A percentile compares a stretch with the other conserved stretches of the same genome.
phyloP scores from a whole-genome alignment of 2,113 vertebrate genomes.

The Phylloscopus trochilus region DNA sequence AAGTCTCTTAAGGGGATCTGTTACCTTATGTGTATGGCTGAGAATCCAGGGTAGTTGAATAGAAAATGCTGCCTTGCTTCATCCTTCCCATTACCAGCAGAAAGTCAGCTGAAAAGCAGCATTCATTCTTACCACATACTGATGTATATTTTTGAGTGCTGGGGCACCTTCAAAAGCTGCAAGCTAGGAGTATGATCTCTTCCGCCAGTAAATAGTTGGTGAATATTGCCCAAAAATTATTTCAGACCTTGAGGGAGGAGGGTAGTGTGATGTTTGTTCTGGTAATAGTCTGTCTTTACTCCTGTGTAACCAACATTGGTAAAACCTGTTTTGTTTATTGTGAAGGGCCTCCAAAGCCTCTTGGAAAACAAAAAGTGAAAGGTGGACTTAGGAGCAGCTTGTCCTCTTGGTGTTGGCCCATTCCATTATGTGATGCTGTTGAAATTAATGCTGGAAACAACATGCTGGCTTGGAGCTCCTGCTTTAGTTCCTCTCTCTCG shows the following conservation, averaged over 20 bases:
- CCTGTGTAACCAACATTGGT: neutral
- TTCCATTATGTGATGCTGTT: neutral
- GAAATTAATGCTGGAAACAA: neutral
- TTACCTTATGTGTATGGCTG: neutral
- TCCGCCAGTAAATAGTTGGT: neutral
- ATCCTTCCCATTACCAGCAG: neutral
- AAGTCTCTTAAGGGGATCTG: neutral
- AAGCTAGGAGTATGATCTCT: neutral
- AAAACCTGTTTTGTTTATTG: neutral
- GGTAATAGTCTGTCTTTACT: neutral
- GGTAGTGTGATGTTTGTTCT: neutral
- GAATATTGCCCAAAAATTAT: neutral
- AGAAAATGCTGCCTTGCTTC: neutral
- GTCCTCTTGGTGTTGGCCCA: neutral
- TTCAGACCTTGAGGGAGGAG: neutral
- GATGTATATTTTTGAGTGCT: neutral
- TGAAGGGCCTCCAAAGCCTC: neutral
- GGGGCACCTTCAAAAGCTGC: neutral
- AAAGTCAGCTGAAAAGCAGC: neutral
- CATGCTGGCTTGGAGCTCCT: fast-evolving
- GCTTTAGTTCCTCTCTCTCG: neutral
- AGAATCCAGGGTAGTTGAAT: neutral
- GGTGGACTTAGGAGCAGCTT: neutral
- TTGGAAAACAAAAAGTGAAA: neutral
- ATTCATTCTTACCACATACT: neutral